A percentile compares a stretch with the other conserved stretches of the same genome.
Conservation (phyloP, 2,888 invertebrate species). For the Drosophila subquinaria region DNA sequence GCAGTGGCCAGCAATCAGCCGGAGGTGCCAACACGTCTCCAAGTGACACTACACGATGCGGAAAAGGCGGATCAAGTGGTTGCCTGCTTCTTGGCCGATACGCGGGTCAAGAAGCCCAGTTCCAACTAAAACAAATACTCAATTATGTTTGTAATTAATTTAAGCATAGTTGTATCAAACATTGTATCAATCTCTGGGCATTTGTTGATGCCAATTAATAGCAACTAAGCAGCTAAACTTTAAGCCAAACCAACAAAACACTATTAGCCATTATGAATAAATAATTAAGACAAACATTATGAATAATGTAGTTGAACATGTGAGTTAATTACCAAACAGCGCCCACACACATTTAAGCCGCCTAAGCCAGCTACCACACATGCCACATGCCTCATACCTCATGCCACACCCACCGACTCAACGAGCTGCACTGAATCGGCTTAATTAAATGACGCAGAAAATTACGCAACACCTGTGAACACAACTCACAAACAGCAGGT, state of each 20-base stretch:
- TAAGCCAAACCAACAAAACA: conserved; percentile 61
- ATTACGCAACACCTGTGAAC: conserved; percentile 73
- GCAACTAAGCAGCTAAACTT: conserved; percentile 55
- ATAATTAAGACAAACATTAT: conserved; percentile 73
- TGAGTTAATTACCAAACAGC: conserved; percentile 61
- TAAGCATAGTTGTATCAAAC: conserved; percentile 33
- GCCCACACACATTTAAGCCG: conserved; percentile 39
- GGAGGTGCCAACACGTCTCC: conserved; percentile 77
- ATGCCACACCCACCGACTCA: conserved; percentile 9
- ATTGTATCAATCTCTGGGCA: conserved; percentile 69
- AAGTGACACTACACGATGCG: conserved; percentile 74
- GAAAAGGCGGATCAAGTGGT: conserved; percentile 60
- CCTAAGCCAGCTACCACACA: conserved; percentile 39
- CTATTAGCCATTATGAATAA: conserved; percentile 76
- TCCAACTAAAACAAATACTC: background rate
- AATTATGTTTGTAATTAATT: conserved; percentile 1
- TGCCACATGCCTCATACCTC: background rate
- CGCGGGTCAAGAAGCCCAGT: conserved; percentile 62
- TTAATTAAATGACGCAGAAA: conserved; percentile 86
- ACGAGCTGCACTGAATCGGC: conserved; percentile 71
- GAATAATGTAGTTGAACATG: conserved; percentile 62
- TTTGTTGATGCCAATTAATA: conserved; percentile 52
- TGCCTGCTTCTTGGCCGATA: conserved; percentile 79
- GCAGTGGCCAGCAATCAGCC: conserved; percentile 71
- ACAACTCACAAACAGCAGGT: conserved; percentile 17